Conservation (phyloP, 1,140 invertebrate genomes). For the Drosophila grimshawi region DNA sequence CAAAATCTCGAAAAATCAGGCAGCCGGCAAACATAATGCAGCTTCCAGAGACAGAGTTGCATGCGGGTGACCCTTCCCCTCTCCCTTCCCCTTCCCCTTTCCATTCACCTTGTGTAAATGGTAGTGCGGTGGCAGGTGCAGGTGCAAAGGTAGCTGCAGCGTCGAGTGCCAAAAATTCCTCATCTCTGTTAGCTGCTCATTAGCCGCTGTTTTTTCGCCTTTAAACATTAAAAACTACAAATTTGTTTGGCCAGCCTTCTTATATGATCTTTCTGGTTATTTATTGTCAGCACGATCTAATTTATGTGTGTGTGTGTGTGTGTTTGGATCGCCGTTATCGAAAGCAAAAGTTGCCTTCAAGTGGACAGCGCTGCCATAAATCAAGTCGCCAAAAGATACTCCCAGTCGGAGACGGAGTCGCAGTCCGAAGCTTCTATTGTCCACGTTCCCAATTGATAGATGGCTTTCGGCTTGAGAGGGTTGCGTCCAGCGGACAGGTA, state of each 20-base stretch:
- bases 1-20: constrained; percentile 68
- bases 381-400: constrained; percentile 52
- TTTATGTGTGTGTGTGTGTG: constrained; percentile 48
- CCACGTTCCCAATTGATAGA: constrained; percentile 31
- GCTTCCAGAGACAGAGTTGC: constrained; percentile 8
- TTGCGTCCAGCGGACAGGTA: constrained; percentile 5
- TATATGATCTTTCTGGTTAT: constrained; percentile 18
- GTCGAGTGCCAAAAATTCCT: not conserved
- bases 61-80: constrained; percentile 25
- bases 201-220: constrained; percentile 49
- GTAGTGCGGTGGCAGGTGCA: not conserved
- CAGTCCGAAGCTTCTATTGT: constrained; percentile 35
- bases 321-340: constrained; percentile 10
- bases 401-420: not conserved
- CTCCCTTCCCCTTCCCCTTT: not conserved
- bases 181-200: constrained; percentile 47
- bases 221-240: constrained; percentile 39
- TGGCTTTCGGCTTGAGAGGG: not conserved
- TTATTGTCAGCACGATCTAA: constrained; percentile 53
- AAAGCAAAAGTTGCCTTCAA: constrained; percentile 35
- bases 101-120: not conserved
- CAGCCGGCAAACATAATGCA: constrained; percentile 66
- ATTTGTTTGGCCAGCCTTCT: constrained; percentile 14
- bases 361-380: constrained; percentile 38
- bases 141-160: not conserved